phyloP scores from a whole-genome alignment of 2,888 invertebrate species.

The Chouioia cunea region DNA sequence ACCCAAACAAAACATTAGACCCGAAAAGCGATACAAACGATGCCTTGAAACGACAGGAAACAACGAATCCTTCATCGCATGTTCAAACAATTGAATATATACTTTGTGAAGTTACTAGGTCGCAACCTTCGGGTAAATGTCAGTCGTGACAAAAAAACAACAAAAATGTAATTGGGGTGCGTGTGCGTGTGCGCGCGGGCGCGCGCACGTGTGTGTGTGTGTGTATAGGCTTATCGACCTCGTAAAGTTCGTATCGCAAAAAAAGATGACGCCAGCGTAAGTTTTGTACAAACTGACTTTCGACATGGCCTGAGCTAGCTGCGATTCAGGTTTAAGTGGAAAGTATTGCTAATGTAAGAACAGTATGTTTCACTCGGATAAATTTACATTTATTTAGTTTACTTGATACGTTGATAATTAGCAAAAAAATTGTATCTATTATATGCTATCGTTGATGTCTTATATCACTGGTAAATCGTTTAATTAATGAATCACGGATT shows the following conservation, averaged over 20 bases:
- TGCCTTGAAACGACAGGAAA: too few species aligned
- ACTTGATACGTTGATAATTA: too few species aligned
- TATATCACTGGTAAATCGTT: too few species aligned
- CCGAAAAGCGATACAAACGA: too few species aligned
- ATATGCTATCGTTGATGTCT: too few species aligned
- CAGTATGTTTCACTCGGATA: too few species aligned
- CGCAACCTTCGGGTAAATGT: constrained; percentile 29
- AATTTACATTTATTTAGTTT: too few species aligned
- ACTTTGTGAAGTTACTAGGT: constrained; percentile 37
- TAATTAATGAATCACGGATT: too few species aligned
- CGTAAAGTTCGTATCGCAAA: constrained; percentile 8
- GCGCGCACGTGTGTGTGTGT: constrained; percentile 7
- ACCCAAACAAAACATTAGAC: too few species aligned
- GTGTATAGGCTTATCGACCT: constrained; percentile 23
- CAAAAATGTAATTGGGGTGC: constrained; percentile 1
- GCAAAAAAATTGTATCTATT: too few species aligned
- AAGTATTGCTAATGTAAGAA: not conserved
- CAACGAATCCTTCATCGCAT: too few species aligned
- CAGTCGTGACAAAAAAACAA: constrained; percentile 39
- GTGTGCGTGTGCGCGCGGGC: constrained; percentile 5
- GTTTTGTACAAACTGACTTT: constrained; percentile 1
- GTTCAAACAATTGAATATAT: constrained; percentile 26
- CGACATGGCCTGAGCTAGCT: constrained; percentile 11
- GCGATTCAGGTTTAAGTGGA: not conserved
- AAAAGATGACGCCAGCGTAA: constrained; percentile 23